Base-by-base conservation (phyloP, 1,140 invertebrate species). In the Drosophila azteca region DNA sequence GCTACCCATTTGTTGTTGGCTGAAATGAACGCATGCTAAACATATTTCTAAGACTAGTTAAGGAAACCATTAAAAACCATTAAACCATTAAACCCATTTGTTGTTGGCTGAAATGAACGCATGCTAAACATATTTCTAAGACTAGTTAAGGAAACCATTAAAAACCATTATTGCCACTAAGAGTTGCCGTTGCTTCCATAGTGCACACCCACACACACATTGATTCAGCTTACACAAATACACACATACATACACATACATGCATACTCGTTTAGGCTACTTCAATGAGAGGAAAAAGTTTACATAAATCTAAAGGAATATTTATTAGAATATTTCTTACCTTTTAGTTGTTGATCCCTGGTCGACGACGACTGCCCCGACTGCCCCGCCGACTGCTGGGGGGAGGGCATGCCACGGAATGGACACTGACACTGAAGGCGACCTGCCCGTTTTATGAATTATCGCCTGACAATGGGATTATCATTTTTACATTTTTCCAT, bases 401-500 rank as follows among this genome's bases (percentile, higher is more conserved):
- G 17, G 17, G 0, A 0, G 1, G 0, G 17, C 0, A 65, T 35
- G n/a, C 11, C 24, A 17, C 6, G 3, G 26, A 49, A 35, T 52
- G 20, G 49, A 55, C 13, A 8, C 29, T 31, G 49, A 55, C 13
- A 8, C 29, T 31, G 29, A 31, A 31, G 29, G 29, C 29, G 29
- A 31, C 29, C 29, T 8, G 2, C 31, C 45, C 48, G 29, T 79
- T 84, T 79, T 84, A 77, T 90, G 88, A 90, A 85, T 90, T 90
- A 90, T 90, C 88, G 88, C 83, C 80, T 81, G 88, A 90, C 88
- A 90, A 77, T 82, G 75, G 88, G 88, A 90, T 90, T 90, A 90
- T 90, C 83, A 90, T 90, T 90, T 90, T 90, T 90, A 85, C 73
- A 90, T 82, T 74, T 74, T 52, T 77, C 49, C 52, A 51, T 50